phyloP scores from a whole-genome alignment of 2,113 vertebrate species.

The Phalacrocorax pelagicus region DNA sequence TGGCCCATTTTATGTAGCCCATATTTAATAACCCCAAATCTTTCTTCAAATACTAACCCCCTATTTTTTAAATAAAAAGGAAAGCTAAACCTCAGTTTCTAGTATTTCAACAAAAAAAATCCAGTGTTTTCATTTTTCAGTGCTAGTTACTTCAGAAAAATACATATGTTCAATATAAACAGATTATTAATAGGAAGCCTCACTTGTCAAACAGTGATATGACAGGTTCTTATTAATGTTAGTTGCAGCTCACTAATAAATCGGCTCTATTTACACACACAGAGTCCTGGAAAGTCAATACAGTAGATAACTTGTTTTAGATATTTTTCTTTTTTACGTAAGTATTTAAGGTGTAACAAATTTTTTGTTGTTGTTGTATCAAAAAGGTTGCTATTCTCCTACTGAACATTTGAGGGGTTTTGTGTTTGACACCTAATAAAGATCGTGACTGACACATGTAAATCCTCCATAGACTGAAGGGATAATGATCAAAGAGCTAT shows the following conservation, averaged over 20 bases:
- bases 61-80: constrained; percentile 10
- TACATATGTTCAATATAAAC: background rate
- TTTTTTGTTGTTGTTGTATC: constrained; percentile 1
- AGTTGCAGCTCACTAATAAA: constrained; percentile 47
- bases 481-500: background rate
- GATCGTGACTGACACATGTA: background rate
- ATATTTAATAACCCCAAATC: background rate
- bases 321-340: constrained; percentile 25
- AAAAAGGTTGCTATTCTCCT: constrained; percentile 53
- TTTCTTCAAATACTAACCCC: background rate
- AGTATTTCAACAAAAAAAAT: constrained; percentile 2
- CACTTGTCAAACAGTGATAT: constrained; percentile 1
- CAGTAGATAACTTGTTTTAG: constrained; percentile 37
- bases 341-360: constrained; percentile 40
- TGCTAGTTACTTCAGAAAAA: constrained; percentile 47
- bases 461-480: constrained; percentile 58
- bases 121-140: constrained; percentile 24
- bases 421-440: constrained; percentile 39
- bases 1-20: background rate
- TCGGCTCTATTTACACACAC: constrained; percentile 53
- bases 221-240: constrained; percentile 14
- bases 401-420: constrained; percentile 7
- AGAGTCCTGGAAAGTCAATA: constrained; percentile 33
- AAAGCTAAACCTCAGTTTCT: constrained; percentile 31
- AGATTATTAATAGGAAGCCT: constrained; percentile 29